Evolutionary conservation across 2,113 vertebrate genomes (phyloP), one percentile per base, ranked within the genome.

Genomic region (Ramphastos sulfuratus): DNA sequence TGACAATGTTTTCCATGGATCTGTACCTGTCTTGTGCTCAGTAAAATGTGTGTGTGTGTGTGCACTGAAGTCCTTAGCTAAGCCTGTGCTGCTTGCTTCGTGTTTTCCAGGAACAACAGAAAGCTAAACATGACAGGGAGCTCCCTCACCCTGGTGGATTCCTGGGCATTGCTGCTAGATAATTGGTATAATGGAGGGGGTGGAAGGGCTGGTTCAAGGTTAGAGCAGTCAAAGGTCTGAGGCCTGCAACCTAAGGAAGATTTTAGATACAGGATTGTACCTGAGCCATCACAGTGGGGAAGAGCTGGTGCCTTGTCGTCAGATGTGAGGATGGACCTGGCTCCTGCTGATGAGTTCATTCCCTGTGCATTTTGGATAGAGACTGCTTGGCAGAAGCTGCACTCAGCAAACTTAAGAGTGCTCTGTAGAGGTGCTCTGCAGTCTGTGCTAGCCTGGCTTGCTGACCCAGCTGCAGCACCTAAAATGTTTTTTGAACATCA

Each of bases 301-400:
- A 58, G 69, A 80, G 20, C 55, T 25, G 67, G 10, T 82, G 48
- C 21, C 17, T 69, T 52, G 6, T 30, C 20, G 8, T 19, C 54
- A 39, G 66, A 5, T 17, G 13, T 0, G 14, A 54, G 75, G 73
- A 37, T 28, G 24, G 3, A 9, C 1, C 0, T 44, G 48, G 6
- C 19, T 87, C 21, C 23, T 74, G 63, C 33, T 60, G n/a, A 42
- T 15, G 42, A 42, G 14, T 42, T 42, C 42, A 42, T 42, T 42
- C 42, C 42, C 42, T 42, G 42, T 42, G 15, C 13, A 42, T 42
- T 42, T 42, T 42, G 42, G 42, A 15, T 42, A 42, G 42, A 42
- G 42, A 15, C 42, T 12, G 54, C 35, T 61, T 19, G 19, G 30
- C 44, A 84, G 25, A 61, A 84, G 16, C 52, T 11, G 23, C 13